Percentiles rank a stretch among this genome's conserved stretches.
These are phyloP conservation scores for Asbolus verrucosus DNA, from an alignment of 1,140 invertebrate genomes.

Conservation along the genomic window DNA sequence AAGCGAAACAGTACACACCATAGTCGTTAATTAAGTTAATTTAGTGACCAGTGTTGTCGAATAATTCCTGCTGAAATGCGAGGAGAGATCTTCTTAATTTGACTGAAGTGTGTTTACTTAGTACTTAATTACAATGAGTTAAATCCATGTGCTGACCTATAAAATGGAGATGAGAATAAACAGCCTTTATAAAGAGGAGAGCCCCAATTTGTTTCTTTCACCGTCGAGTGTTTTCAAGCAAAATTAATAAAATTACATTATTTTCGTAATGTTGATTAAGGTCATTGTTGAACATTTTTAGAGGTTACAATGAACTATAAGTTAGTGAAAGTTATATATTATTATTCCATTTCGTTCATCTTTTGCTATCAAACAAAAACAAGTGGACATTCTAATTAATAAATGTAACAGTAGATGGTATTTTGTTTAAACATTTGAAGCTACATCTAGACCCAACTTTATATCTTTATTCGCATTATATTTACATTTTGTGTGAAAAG, in stretches of 20 bases:
- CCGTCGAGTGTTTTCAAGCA: slow-evolving; percentile 2
- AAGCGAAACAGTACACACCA: slow-evolving; percentile 39
- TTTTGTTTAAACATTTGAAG: no score
- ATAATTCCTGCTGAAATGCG: slow-evolving; percentile 44
- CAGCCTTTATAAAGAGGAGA: slow-evolving; percentile 1
- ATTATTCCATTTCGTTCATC: no score
- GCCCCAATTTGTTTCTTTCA: slow-evolving; percentile 20
- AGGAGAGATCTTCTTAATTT: slow-evolving; percentile 36
- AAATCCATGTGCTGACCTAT: slow-evolving; percentile 16
- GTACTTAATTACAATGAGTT: slow-evolving; percentile 23
- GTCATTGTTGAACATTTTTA: not conserved
- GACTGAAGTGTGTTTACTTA: slow-evolving; percentile 34
- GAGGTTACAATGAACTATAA: no score
- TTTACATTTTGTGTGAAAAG: no score
- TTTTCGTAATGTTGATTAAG: not conserved
- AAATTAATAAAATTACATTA: slow-evolving; percentile 4
- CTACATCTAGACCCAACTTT: no score
- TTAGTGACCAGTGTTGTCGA: slow-evolving; percentile 38
- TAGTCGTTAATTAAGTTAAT: slow-evolving; percentile 39
- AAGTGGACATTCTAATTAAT: no score
- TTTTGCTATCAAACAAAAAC: no score
- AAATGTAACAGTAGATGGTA: no score
- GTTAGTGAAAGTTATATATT: no score
- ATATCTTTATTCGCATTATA: no score
- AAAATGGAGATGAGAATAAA: slow-evolving; percentile 15